Conservation (phyloP, 2,888 invertebrate species). For the Xylota sylvarum region DNA sequence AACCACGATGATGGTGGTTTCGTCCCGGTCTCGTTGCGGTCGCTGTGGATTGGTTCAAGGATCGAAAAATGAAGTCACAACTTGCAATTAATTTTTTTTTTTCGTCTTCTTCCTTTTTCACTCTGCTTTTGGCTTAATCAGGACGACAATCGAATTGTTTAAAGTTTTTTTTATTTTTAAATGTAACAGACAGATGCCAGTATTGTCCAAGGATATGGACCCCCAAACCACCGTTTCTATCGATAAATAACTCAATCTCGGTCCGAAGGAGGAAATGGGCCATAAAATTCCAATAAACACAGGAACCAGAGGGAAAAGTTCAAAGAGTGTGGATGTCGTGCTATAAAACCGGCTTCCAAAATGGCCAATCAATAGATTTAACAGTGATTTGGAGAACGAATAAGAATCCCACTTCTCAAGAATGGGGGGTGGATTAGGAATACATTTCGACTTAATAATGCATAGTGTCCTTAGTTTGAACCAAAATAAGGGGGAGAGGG, state of each 20-base stretch:
- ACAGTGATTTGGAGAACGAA: conserved; percentile 32
- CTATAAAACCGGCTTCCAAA: conserved; percentile 48
- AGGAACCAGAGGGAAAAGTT: conserved; percentile 27
- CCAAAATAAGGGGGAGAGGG: not conserved
- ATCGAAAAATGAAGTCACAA: conserved; percentile 13
- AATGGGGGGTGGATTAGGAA: conserved; percentile 41
- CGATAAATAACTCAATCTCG: conserved; percentile 66
- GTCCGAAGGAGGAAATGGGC: conserved; percentile 39
- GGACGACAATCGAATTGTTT: conserved; percentile 17
- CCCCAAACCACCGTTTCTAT: conserved; percentile 1
- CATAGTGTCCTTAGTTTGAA: conserved; percentile 27
- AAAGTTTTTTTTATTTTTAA: conserved; percentile 15
- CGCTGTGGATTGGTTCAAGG: not conserved
- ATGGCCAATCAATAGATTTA: conserved; percentile 69
- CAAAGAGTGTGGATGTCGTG: conserved; percentile 42
- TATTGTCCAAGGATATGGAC: conserved; percentile 9
- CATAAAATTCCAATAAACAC: conserved; percentile 65
- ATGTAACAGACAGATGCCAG: conserved; percentile 31
- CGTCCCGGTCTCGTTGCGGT: conserved; percentile 7
- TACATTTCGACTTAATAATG: conserved; percentile 69
- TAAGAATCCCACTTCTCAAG: not conserved
- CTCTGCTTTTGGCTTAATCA: conserved; percentile 18
- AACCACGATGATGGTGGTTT: conserved; percentile 26
- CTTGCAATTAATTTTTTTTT: conserved; percentile 35
- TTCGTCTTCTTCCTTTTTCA: not conserved